Evolutionary conservation across 2,888 invertebrate species (phyloP), one percentile per base, ranked within the genome.

Genomic region (Cremastinae sp.): DNA sequence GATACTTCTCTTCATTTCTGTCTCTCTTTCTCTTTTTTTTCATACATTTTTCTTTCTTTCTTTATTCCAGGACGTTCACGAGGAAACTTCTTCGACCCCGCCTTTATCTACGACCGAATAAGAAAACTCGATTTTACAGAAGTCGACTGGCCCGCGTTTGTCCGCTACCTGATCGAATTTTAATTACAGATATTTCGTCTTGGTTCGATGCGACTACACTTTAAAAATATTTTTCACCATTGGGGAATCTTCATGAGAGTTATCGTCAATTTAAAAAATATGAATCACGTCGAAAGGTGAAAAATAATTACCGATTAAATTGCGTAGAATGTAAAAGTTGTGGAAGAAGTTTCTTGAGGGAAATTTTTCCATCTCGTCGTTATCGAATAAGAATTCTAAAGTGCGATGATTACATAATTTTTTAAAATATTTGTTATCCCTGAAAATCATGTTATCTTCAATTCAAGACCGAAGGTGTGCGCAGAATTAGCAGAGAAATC

Each of bases 111-210:
- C 65, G 73, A 78, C 74, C 51, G 75, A 75, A 56, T 71, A 62
- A 56, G 69, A 78, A 73, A 56, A 65, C 62, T 72, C 74, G 55
- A 61, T 72, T 69, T 64, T 53, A 51, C 8, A 39, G 41, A 55
- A 55, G 22, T 16, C 47, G 28, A 8, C 53, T 45, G 10, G 39
- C 10, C 39, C 43, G 41, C 20, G 37, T 51, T 14, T 64, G 47
- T 47, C 12, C 20, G 18, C 47, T 37, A 55, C 56, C 82, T 86
- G 85, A 86, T 85, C 86, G 85, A 86, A 84, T 86, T 87, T 87
- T 87, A 87, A 89, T 89, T 87, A 86, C 81, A 85, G 82, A 81
- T 78, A 83, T 83, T 82, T 81, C 53, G 58, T 53, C 49, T 62
- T 37, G n/a, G 45, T 45, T 14, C 73, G 28, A 28, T 3, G 49